Conservation (phyloP, 2,888 invertebrate species). For the Xanthia icteritia region DNA sequence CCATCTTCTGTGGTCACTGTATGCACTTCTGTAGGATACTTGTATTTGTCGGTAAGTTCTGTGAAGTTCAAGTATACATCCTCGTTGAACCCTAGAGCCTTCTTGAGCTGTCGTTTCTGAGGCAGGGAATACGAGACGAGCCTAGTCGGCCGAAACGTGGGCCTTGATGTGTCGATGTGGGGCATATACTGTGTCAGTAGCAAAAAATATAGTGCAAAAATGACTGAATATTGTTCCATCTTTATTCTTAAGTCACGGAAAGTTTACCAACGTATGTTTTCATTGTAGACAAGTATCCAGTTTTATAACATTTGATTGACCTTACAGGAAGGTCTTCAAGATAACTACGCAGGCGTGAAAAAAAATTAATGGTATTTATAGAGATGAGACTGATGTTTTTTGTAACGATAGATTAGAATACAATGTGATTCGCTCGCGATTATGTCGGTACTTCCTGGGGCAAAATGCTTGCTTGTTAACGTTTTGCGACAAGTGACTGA, state of each 20-base stretch:
- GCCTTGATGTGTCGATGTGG: constrained; percentile 61
- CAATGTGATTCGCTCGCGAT: constrained; percentile 41
- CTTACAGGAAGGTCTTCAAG: constrained; percentile 80
- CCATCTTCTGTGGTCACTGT: constrained; percentile 79
- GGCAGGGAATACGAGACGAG: constrained; percentile 76
- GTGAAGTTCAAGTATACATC: constrained; percentile 83
- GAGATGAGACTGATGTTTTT: constrained; percentile 51
- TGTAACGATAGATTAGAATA: constrained; percentile 49
- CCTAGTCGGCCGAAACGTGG: constrained; percentile 58
- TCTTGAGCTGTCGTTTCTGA: constrained; percentile 77
- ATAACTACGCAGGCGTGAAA: constrained; percentile 66
- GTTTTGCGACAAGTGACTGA: constrained; percentile 21
- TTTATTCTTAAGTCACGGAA: constrained; percentile 73
- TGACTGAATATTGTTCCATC: constrained; percentile 66
- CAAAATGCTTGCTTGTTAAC: constrained; percentile 18
- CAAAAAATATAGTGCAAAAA: constrained; percentile 63
- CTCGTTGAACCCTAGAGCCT: constrained; percentile 79
- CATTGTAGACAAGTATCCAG: constrained; percentile 77
- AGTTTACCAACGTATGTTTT: constrained; percentile 75
- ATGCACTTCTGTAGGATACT: constrained; percentile 76
- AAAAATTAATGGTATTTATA: constrained; percentile 52
- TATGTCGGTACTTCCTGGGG: constrained; percentile 51
- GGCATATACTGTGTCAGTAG: constrained; percentile 61
- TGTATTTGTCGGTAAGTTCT: constrained; percentile 78
- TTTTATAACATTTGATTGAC: constrained; percentile 85